Percentiles rank a stretch among this genome's conserved stretches.
These are phyloP conservation scores for Epistrophe eligans DNA, from an alignment of 2,888 invertebrate genomes.

Conservation along the genomic window DNA sequence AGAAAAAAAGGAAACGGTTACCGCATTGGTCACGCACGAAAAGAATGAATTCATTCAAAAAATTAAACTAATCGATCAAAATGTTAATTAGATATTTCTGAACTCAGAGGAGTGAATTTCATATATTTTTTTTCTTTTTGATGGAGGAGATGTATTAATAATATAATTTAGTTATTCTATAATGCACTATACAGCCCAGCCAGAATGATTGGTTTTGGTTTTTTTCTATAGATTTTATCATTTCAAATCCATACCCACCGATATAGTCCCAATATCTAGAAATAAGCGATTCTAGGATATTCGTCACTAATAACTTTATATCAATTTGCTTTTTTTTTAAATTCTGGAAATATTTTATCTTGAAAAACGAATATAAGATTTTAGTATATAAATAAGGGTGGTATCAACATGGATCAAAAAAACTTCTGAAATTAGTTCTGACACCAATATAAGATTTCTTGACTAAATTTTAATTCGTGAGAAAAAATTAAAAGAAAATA, in stretches of 20 bases:
- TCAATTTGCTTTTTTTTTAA: no score
- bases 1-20: slow-evolving; percentile 38
- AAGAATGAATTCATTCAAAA: slow-evolving; percentile 29
- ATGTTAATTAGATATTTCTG: slow-evolving; percentile 48
- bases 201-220: not conserved
- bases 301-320: no score
- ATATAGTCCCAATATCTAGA: not conserved
- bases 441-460: no score
- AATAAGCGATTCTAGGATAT: no score
- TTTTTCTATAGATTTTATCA: not conserved
- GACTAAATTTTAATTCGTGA: no score
- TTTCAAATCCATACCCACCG: not conserved
- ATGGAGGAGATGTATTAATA: not conserved
- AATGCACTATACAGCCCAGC: not conserved
- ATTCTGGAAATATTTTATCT: no score
- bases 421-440: no score
- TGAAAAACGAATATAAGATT: no score
- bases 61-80: slow-evolving; percentile 64
- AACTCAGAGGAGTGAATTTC: not conserved
- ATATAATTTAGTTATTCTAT: not conserved
- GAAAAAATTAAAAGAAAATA: no score
- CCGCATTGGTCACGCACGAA: slow-evolving; percentile 68
- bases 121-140: not conserved
- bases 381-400: no score
- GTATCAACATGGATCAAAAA: no score